A percentile compares a stretch with the other conserved stretches of the same genome.
Evolutionary conservation across 2,888 invertebrate genomes (phyloP).

Genomic region (Yponomeuta evonymella): DNA sequence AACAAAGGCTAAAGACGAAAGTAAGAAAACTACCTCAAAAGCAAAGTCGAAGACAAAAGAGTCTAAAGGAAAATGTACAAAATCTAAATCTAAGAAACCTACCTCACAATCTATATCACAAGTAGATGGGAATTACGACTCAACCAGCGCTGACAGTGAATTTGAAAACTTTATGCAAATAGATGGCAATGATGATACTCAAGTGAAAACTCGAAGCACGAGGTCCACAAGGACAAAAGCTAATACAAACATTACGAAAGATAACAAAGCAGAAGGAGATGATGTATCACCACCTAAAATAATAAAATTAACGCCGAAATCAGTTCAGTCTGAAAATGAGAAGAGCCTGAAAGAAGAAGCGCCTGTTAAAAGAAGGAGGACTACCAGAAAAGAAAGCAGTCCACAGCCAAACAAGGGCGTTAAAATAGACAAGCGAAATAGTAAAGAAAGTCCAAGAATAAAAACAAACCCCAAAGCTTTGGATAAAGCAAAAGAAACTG

Average conservation of each 20-base stretch:
- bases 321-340: constrained; percentile 4
- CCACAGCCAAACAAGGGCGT: constrained; percentile 20
- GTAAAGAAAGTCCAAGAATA: constrained; percentile 31
- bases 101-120: constrained; percentile 68
- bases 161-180: constrained; percentile 47
- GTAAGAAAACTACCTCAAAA: constrained; percentile 22
- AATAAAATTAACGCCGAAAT: constrained; percentile 31
- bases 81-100: constrained; percentile 32
- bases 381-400: constrained; percentile 19
- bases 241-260: constrained; percentile 31
- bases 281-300: constrained; percentile 54
- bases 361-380: neutral
- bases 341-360: constrained; percentile 6
- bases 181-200: constrained; percentile 51
- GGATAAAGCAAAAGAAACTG: neutral
- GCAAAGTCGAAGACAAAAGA: constrained; percentile 23
- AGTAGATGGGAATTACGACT: constrained; percentile 74
- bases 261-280: constrained; percentile 8
- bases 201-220: constrained; percentile 29
- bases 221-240: constrained; percentile 36
- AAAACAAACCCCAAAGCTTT: neutral
- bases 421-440: constrained; percentile 26
- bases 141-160: constrained; percentile 26
- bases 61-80: constrained; percentile 25
- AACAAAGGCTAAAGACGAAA: constrained; percentile 47